Conservation (phyloP, 2,797 vertebrate genomes). For the Eospalax fontanierii region DNA sequence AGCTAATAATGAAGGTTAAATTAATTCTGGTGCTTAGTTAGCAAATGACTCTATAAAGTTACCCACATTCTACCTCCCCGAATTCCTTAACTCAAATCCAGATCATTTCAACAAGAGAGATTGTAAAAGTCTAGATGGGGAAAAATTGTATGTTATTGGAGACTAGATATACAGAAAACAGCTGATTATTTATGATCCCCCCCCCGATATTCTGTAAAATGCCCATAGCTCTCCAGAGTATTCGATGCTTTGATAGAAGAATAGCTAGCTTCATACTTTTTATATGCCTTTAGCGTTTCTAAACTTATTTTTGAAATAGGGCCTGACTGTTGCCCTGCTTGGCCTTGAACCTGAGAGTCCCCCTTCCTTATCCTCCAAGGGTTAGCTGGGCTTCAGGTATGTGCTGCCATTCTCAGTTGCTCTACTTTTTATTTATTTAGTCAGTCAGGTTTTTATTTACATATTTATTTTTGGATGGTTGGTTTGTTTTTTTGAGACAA, state of each 20-base stretch:
- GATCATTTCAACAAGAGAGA: slow-evolving; percentile 26
- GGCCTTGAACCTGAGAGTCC: background rate
- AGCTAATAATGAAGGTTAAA: background rate
- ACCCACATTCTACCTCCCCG: background rate
- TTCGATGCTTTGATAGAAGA: slow-evolving; percentile 58
- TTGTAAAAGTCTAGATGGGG: slow-evolving; percentile 47
- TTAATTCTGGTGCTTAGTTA: slow-evolving; percentile 44
- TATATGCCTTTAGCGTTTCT: background rate
- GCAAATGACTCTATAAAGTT: slow-evolving; percentile 5
- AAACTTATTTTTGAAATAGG: slow-evolving; percentile 1
- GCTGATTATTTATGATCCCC: background rate
- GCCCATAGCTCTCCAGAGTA: background rate
- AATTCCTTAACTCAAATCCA: background rate
- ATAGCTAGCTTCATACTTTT: background rate
- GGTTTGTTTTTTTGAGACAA: background rate
- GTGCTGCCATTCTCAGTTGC: background rate
- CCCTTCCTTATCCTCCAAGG: background rate
- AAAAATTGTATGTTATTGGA: background rate
- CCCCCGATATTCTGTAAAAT: slow-evolving; percentile 21
- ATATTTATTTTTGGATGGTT: background rate
- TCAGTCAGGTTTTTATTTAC: background rate
- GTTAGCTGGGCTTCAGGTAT: background rate
- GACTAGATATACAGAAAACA: slow-evolving; percentile 4
- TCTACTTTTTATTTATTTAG: background rate
- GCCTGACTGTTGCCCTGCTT: background rate